Conservation (phyloP, 2,797 vertebrate genomes). For the Poeciliopsis infans region DNA sequence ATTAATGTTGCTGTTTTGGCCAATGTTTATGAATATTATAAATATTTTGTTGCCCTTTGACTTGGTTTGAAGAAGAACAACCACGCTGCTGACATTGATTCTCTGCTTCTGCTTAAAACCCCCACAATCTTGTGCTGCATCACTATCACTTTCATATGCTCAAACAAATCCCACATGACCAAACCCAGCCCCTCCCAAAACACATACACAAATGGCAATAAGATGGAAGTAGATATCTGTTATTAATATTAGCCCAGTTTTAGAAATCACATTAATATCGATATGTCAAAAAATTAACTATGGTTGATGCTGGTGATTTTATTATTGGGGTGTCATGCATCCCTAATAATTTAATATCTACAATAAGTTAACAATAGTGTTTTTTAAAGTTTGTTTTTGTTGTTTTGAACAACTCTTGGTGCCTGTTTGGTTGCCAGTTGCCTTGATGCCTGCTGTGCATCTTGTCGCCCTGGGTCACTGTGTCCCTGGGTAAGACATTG, state of each 20-base stretch:
- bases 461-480: neutral
- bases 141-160: neutral
- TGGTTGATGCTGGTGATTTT: neutral
- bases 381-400: neutral
- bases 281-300: neutral
- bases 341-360: too few relatives aligned
- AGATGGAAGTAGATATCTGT: neutral
- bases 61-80: neutral
- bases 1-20: neutral
- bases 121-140: neutral
- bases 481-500: neutral
- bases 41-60: neutral
- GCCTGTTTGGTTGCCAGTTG: neutral
- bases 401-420: slow-evolving; percentile 7
- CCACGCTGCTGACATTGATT: neutral
- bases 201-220: neutral
- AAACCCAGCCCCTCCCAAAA: neutral
- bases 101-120: neutral
- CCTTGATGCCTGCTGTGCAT: neutral
- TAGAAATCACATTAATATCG: neutral
- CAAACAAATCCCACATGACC: neutral
- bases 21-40: neutral
- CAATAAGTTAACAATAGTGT: too few relatives aligned
- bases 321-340: neutral
- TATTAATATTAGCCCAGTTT: neutral